A percentile compares a stretch with the other conserved stretches of the same genome.
These are phyloP conservation scores for Piaya cayana DNA, from an alignment of 2,113 vertebrate genomes.

Conservation along the genomic window DNA sequence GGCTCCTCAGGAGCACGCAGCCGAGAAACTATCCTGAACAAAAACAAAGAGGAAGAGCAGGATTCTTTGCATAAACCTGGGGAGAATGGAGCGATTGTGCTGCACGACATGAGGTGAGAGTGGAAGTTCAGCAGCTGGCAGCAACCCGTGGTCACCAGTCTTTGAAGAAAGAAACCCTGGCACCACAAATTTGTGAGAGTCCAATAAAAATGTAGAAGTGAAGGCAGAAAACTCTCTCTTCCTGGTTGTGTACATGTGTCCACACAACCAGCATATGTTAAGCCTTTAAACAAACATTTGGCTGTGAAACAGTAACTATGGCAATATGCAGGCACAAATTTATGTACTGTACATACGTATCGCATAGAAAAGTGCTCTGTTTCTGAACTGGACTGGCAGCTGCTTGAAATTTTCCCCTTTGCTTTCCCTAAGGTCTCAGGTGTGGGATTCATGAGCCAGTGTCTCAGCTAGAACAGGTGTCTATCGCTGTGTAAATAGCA, in stretches of 20 bases:
- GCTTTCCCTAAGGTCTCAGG: constrained; percentile 89
- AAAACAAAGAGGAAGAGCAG: background rate
- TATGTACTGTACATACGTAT: constrained; percentile 63
- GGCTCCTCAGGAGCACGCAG: background rate
- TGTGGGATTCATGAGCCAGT: constrained; percentile 88
- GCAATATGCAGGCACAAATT: constrained; percentile 17
- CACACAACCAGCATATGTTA: constrained; percentile 46
- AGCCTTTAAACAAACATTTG: constrained; percentile 68
- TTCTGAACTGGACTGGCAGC: constrained; percentile 78
- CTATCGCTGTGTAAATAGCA: constrained; percentile 91
- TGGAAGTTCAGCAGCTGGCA: background rate
- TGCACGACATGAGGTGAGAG: background rate
- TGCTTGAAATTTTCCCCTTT: constrained; percentile 87
- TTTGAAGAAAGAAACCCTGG: constrained; percentile 23
- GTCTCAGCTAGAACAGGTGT: constrained; percentile 88
- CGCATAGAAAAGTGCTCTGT: constrained; percentile 55
- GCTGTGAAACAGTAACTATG: constrained; percentile 43
- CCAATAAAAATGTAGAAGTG: background rate
- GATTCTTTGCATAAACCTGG: background rate
- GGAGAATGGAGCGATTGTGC: background rate
- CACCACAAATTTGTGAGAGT: background rate
- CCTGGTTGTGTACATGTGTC: constrained; percentile 6
- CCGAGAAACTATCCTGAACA: background rate
- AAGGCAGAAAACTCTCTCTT: constrained; percentile 33
- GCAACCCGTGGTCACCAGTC: background rate